These are phyloP conservation scores for Prunella himalayana DNA, from an alignment of 2,113 vertebrate genomes.

Conservation along the genomic window DNA sequence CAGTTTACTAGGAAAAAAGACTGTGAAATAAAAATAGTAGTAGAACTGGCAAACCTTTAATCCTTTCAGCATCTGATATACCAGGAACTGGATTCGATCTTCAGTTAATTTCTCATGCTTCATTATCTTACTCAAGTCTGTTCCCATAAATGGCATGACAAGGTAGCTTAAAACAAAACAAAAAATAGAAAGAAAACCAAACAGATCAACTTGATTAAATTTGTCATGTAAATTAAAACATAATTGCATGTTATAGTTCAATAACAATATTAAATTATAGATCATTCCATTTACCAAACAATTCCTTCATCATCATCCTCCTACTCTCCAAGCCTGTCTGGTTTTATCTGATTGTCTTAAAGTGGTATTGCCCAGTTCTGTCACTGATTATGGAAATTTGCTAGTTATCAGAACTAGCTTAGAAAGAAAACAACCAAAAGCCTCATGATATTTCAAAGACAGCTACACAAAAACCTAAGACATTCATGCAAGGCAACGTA, in stretches of 20 bases:
- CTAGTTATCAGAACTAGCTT: not conserved
- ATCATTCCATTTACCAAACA: not conserved
- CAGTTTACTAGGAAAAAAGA: not conserved
- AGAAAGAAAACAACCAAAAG: not conserved
- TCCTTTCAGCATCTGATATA: slow-evolving; percentile 92
- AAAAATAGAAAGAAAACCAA: not conserved
- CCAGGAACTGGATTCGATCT: slow-evolving; percentile 91
- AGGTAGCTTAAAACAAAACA: slow-evolving; percentile 68
- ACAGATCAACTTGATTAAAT: not conserved
- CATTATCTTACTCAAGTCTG: slow-evolving; percentile 80
- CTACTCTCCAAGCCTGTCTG: not conserved
- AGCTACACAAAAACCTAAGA: not conserved
- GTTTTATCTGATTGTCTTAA: not conserved
- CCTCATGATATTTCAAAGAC: not conserved
- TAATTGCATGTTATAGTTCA: not conserved
- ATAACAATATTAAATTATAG: not conserved
- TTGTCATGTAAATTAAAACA: not conserved
- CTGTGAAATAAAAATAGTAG: not conserved
- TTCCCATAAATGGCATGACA: slow-evolving; percentile 85
- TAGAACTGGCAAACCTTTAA: slow-evolving; percentile 81
- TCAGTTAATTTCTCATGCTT: slow-evolving; percentile 89
- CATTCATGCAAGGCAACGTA: not conserved
- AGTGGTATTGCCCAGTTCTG: not conserved
- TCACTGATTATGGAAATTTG: not conserved
- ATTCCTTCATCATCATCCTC: not conserved